Base-by-base conservation (phyloP, 2,797 vertebrate species). In the Falco naumanni region DNA sequence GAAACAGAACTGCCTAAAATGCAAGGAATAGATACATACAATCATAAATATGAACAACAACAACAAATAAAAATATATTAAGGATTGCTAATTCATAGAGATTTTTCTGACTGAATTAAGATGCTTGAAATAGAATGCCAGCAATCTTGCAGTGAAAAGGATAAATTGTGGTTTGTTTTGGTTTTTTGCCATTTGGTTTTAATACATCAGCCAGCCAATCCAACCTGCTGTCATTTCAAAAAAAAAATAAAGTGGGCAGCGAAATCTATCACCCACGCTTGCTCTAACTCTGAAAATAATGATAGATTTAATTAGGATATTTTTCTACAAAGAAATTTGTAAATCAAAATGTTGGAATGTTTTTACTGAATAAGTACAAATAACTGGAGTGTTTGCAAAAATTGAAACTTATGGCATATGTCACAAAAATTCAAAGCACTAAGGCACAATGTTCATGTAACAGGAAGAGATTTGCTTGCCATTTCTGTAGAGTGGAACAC, bases 151-250 rank as follows among this genome's bases (percentile, higher is more conserved):
- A 93, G 64, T 84, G 71, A 93, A 82, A 39, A 63, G 81, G 63
- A 37, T 86, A 84, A 92, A 25, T 78, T 74, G 41, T 29, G 37
- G 4, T 19, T 39, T 47, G 51, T 84, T 85, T 89, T 37, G 37
- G 64, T 39, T 76, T 96, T 84, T 64, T 72, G 13, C 10, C 71
- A 74, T 96, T 93, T 96, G 77, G 71, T 63, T 91, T 76, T 93
- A 54, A 91, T 93, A 93, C 25, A 77, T 66, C 76, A 95, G 81
- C 20, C 63, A 92, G 72, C 21, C 75, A 84, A 59, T 6, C 63
- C 50, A 81, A 31, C 57, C 83, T 91, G 59, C 60, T 94, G 43
- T n/a, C 80, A 66, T 84, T 94, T 95, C 80, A 92, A 96, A 96
- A 95, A 95, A 95, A 96, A 96, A 95, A 76, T 51, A 61, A 63